Base-by-base conservation (phyloP, 2,888 invertebrate genomes). In the Lypha dubia region DNA sequence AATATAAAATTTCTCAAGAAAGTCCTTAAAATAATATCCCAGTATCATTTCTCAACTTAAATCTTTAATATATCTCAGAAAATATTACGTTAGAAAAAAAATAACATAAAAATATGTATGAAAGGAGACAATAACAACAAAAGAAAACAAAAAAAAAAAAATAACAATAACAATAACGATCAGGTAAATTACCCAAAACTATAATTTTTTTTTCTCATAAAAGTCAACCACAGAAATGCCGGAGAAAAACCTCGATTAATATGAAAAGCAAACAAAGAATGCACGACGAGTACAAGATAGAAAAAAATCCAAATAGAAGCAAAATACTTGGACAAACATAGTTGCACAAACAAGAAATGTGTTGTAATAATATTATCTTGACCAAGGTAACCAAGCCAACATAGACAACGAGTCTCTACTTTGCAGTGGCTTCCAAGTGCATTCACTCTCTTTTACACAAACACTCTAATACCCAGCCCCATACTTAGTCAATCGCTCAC, bases 211-310 rank as follows among this genome's bases (percentile, higher is more conserved):
- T 65, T 58, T 35, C 74, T 74, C 70, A 86, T 83, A 60, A 86
- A 84, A 77, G 70, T 80, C 74, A 81, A 79, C 82, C 84, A 82
- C 79, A 86, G 76, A 86, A 87, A 87, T 86, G 86, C 85, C 86
- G 81, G 84, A 86, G n/a, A 87, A 87, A 86, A 73, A 49, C 9
- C 51, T 62, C 86, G 86, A 87, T 87, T 87, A 87, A 86, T 87
- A 84, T 85, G 67, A 85, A 84, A 68, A 79, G 58, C 74, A 77
- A 81, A 81, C 81, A 84, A 81, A 74, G 77, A 63, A 56, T 71
- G 44, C 17, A 73, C 5, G 46, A 73, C 5, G 46, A 51, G 38
- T 6, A 60, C 32, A 28, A 65, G 51, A 67, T 35, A 56, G 32
- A 17, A 38, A 49, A n/a, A 51, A 35, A 56, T 7, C n/a, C n/a